Conservation (phyloP, 2,888 invertebrate genomes). For the Villa cingulata region DNA sequence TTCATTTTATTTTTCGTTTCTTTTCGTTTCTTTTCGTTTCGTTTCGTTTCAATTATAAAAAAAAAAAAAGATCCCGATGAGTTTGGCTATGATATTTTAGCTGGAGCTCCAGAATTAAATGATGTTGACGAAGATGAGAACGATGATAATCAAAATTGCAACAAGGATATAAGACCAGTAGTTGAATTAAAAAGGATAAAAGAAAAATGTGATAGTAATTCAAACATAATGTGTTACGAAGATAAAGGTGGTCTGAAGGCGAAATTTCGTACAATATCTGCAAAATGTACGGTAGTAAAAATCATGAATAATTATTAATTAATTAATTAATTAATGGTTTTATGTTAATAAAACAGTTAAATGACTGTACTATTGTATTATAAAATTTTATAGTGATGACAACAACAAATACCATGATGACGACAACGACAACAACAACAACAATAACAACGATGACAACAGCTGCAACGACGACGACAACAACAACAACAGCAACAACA, state of each 20-base stretch:
- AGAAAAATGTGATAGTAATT: slow-evolving; percentile 13
- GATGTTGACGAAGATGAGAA: slow-evolving; percentile 47
- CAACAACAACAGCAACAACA: neutral
- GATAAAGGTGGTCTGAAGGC: slow-evolving; percentile 5
- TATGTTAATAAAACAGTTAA: slow-evolving; percentile 15
- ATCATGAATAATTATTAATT: slow-evolving; percentile 19
- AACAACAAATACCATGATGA: too few relatives aligned
- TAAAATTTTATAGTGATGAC: too few relatives aligned
- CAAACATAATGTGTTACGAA: slow-evolving; percentile 10
- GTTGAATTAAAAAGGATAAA: neutral
- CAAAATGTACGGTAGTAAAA: slow-evolving; percentile 21
- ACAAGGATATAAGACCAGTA: neutral
- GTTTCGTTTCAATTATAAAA: neutral
- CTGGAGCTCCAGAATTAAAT: slow-evolving; percentile 32
- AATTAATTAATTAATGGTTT: slow-evolving; percentile 3
- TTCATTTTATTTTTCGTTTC: neutral
- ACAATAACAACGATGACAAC: too few relatives aligned
- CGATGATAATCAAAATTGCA: slow-evolving; percentile 37
- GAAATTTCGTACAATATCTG: slow-evolving; percentile 18
- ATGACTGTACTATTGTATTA: slow-evolving; percentile 7
- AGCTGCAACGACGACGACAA: too few relatives aligned
- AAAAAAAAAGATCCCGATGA: slow-evolving; percentile 34
- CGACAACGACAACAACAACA: too few relatives aligned
- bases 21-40: neutral
- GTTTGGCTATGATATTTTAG: slow-evolving; percentile 31